A percentile compares a stretch with the other conserved stretches of the same genome.
phyloP scores from a whole-genome alignment of 2,888 invertebrate genomes.

The Spodoptera exigua region DNA sequence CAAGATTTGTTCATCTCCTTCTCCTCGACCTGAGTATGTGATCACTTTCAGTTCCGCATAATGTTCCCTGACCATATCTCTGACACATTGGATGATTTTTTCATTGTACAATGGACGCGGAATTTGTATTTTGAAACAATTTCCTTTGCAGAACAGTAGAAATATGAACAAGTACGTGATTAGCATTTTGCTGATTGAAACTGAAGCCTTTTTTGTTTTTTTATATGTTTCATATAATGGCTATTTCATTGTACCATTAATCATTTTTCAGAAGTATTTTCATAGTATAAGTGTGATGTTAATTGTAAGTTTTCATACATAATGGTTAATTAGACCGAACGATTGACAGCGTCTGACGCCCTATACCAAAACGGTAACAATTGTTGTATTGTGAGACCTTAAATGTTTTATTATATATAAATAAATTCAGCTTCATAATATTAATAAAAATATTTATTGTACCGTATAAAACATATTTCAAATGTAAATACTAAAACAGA shows the following conservation, averaged over 20 bases:
- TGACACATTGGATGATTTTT: conserved; percentile 42
- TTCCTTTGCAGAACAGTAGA: conserved; percentile 1
- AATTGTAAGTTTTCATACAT: conserved; percentile 17
- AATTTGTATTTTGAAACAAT: conserved; percentile 26
- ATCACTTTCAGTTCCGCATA: conserved; percentile 32
- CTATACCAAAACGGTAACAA: conserved; percentile 5
- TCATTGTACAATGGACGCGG: conserved; percentile 4
- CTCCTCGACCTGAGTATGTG: conserved; percentile 30
- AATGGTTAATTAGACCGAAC: conserved; percentile 14
- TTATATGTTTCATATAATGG: neutral
- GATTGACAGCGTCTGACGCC: conserved; percentile 5
- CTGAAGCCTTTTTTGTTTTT: neutral
- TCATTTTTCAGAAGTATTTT: conserved; percentile 8
- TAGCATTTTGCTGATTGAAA: conserved; percentile 22
- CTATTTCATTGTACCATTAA: conserved; percentile 9
- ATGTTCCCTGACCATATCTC: conserved; percentile 41
- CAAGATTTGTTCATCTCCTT: conserved; percentile 33
- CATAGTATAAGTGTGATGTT: conserved; percentile 21
- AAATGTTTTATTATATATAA: too few species aligned
- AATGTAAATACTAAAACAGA: conserved; percentile 26
- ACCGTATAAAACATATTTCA: conserved; percentile 31
- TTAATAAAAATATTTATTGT: neutral
- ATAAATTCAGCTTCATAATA: neutral
- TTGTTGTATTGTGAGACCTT: too few species aligned
- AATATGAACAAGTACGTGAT: conserved; percentile 23